Base-by-base conservation (phyloP, 2,113 vertebrate species). In the Meleagris gallopavo region DNA sequence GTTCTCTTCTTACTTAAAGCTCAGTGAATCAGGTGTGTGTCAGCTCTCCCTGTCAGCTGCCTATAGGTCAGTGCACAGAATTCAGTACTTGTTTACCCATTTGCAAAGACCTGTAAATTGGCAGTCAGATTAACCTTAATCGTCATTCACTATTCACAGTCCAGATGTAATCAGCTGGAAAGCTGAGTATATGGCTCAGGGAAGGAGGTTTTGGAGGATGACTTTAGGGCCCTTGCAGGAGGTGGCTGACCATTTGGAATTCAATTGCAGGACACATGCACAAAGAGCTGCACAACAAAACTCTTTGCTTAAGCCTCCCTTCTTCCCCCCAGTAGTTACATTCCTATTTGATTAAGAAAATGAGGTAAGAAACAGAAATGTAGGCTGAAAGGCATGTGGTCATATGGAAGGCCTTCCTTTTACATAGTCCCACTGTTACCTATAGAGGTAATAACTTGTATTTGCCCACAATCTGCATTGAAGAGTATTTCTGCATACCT, bases 1-100 rank as follows among this genome's bases (percentile, higher is more conserved):
- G 27, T 30, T 57, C 7, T 20, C n/a, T 57, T 57, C 66, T 32
- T 34, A 32, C 2, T 2, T 27, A 74, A 46, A 34, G 45, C 52
- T 11, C 20, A 8, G 32, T n/a, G 69, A 19, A 76, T 40, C 43
- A n/a, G 67, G 15, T 0, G 5, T 2, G 0, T 46, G 22, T 38
- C 0, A 0, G 2, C 22, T 38, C 61, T 93, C 29, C 20, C 41
- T 50, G 70, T 11, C 0, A 0, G 5, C 36, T 61, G 50, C 73
- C 55, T 70, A 71, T 71, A 58, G 72, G 19, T n/a, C 24, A n/a
- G 52, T 34, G 14, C 43, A 7, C 55, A 48, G 17, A 22, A 4
- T 32, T 22, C n/a, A 61, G 30, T 32, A 13, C 17, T 70, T 16
- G 40, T 80, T 78, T 77, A 50, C 13, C 22, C 17, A 7, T 52